Base-by-base conservation (phyloP, 30 jellyfish, hydroid and myxozoan genomes). In the Calvadosia cruxmelitensis region DNA sequence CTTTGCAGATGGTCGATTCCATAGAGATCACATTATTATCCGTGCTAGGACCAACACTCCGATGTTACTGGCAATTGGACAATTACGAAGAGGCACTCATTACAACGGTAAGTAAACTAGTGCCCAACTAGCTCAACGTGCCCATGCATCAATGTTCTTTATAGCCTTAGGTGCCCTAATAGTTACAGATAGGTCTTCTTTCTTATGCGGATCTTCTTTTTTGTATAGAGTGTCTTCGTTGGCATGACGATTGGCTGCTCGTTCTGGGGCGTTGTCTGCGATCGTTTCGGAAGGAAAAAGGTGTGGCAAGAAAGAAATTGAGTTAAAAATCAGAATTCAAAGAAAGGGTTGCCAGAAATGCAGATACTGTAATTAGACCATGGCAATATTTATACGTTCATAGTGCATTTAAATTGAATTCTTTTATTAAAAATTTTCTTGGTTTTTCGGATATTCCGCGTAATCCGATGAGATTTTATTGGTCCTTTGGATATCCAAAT, bases 181-280 rank as follows among this genome's bases (percentile, higher is more conserved):
- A 48, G 12, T 12, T 48, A 10, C n/a, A 48, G 12, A 10, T 12
- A 10, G n/a, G 16, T n/a, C 12, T 10, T n/a, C 61, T 12, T 10
- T 10, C n/a, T 48, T 48, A n/a, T 48, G 61, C 12, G n/a, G 12
- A n/a, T 48, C 61, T 48, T 69, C 49, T 31, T 73, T 61, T 1
- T 29, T 72, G 81, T 75, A 2, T 48, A 75, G 86, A 23, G 86
- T 67, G 71, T 75, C 3, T 75, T 75, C 26, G 50, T 49, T 64
- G 86, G 86, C 57, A 75, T 75, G 86, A 48, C 65, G 30, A 64
- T 75, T 48, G 86, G 86, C 3, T 66, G 83, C 62, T 51, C 68
- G 73, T 75, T 75, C 50, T 75, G 86, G 86, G 86, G 86, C 0
- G 67, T 49, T 35, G 29, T 75, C 3, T 75, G 86, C 48, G 86